These are phyloP conservation scores for Rhabdornis inornatus DNA, from an alignment of 2,113 vertebrate species.

Conservation along the genomic window DNA sequence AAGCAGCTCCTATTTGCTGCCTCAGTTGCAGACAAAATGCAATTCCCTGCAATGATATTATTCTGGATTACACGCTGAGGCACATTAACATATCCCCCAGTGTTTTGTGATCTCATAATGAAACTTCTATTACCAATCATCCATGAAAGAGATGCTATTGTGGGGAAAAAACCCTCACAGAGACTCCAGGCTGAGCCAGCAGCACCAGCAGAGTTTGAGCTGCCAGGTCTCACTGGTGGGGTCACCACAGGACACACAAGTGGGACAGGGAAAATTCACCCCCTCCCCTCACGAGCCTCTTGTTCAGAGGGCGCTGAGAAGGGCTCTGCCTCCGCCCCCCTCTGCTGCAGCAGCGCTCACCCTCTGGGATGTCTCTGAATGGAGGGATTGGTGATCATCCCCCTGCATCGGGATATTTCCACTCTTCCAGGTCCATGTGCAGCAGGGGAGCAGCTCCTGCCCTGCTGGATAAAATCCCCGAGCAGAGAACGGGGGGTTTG, in stretches of 20 bases:
- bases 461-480: not conserved
- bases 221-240: not conserved
- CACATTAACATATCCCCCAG: conserved; percentile 42
- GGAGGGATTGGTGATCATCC: not conserved
- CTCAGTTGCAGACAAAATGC: conserved; percentile 12
- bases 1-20: not conserved
- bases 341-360: not conserved
- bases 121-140: conserved; percentile 15
- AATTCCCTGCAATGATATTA: conserved; percentile 31
- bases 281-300: not conserved
- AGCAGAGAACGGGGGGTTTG: rapidly evolving
- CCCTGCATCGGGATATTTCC: rapidly evolving
- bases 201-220: not conserved
- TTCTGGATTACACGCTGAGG: conserved; percentile 5
- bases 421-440: not conserved
- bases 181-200: not conserved
- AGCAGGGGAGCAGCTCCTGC: not conserved
- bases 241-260: not conserved
- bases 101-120: conserved; percentile 45
- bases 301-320: not conserved
- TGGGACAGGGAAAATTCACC: not conserved
- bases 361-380: not conserved
- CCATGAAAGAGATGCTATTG: not conserved
- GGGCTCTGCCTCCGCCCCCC: not conserved
- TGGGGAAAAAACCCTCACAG: not conserved